Conservation (phyloP, 2,113 vertebrate species). For the Progne subis region DNA sequence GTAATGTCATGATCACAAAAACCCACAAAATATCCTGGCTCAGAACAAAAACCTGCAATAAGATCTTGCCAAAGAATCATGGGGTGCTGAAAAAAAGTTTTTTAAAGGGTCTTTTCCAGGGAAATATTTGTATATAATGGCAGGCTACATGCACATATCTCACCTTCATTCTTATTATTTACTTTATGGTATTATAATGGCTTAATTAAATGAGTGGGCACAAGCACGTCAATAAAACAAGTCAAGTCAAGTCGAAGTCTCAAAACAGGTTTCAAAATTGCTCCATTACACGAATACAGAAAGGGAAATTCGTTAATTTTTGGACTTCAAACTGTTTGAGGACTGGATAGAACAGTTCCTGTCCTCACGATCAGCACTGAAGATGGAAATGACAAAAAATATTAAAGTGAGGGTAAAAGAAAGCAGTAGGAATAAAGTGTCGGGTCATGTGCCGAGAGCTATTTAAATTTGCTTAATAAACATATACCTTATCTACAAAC, state of each 20-base stretch:
- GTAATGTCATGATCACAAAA: not conserved
- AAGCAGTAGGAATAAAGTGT: constrained; percentile 41
- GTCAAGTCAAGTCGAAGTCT: constrained; percentile 63
- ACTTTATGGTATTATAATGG: constrained; percentile 62
- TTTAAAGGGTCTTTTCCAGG: not conserved
- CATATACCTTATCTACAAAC: constrained; percentile 76
- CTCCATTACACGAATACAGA: constrained; percentile 38
- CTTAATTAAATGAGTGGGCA: constrained; percentile 69
- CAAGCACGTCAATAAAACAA: constrained; percentile 67
- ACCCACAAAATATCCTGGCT: constrained; percentile 3
- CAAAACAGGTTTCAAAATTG: constrained; percentile 60
- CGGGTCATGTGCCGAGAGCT: not conserved
- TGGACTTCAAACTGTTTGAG: not conserved
- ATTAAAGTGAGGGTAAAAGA: constrained; percentile 24
- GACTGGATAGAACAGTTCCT: not conserved
- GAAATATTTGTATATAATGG: constrained; percentile 23
- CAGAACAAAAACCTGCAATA: constrained; percentile 39
- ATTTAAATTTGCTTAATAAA: constrained; percentile 67
- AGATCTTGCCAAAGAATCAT: not conserved
- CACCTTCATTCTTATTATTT: constrained; percentile 61
- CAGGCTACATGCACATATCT: constrained; percentile 34
- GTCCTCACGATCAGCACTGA: not conserved
- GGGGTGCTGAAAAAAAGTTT: constrained; percentile 7
- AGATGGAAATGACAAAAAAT: not conserved
- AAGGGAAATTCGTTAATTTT: constrained; percentile 46